Conservation (phyloP, 2,888 invertebrate species). For the Stenodema calcarata region DNA sequence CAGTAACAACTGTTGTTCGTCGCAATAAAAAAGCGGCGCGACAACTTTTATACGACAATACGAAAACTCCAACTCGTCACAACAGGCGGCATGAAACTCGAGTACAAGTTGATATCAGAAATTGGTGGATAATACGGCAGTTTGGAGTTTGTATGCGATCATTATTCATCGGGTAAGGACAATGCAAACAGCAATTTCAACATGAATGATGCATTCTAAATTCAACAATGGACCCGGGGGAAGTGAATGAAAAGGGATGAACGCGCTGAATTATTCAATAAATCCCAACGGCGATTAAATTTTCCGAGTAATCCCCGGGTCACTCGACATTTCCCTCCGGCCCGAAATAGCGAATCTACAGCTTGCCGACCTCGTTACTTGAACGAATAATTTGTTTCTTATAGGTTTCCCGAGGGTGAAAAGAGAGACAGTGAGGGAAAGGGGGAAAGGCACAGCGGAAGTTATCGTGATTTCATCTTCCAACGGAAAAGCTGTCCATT, state of each 20-base stretch:
- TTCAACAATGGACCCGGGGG: background rate
- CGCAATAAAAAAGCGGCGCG: no score
- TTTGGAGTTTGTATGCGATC: background rate
- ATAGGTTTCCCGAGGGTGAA: background rate
- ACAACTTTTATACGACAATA: no score
- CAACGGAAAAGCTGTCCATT: no score
- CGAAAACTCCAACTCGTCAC: no score
- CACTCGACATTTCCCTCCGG: background rate
- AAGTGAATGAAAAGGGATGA: background rate
- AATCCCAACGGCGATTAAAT: background rate
- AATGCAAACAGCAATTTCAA: background rate
- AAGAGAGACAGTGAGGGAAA: no score
- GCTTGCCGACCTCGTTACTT: background rate
- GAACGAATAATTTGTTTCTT: no score
- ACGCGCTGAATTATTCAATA: background rate
- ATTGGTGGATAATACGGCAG: background rate
- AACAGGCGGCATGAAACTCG: background rate
- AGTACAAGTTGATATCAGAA: background rate
- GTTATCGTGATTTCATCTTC: no score
- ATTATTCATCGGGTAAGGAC: background rate
- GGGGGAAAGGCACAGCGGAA: background rate
- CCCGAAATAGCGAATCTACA: background rate
- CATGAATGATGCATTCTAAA: background rate
- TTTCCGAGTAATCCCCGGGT: background rate
- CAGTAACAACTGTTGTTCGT: no score